Base-by-base conservation (phyloP, 2,888 invertebrate species). In the Leptopilina syphax region DNA sequence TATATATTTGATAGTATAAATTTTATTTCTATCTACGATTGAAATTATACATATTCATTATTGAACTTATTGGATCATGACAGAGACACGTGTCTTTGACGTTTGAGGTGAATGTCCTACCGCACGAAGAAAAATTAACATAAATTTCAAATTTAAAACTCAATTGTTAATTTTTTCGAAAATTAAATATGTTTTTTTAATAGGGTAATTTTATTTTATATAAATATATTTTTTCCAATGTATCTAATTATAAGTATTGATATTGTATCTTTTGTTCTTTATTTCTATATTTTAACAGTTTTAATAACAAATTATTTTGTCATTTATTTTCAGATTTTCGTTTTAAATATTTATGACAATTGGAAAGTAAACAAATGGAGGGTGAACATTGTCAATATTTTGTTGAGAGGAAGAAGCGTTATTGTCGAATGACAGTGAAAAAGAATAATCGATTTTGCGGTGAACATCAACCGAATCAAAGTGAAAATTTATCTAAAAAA, bases 361-460 rank as follows among this genome's bases (percentile, higher is more conserved):
- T 34, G 34, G 34, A 34, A 34, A 34, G 4, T 34, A 34, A 34
- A 34, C 3, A 60, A 44, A 79, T 78, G 79, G 76, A 67, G 5
- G 18, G n/a, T 12, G 76, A 77, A 8, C 87, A 88, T 68, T 92
- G 92, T 79, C 87, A 89, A 81, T 89, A 87, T 91, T 96, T 94
- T 89, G 95, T 96, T 0, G 87, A 93, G 57, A 93, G 96, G 44
- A 96, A 96, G 86, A 96, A 96, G 88, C 93, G 96, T 2, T 94
- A 94, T 83, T 96, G 96, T 88, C 95, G 96, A 84, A 96, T 96
- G 96, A 94, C 95, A 0, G 94, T 95, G 6, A 94, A 94, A 82
- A 93, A 94, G n/a, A 95, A 95, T 0, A 93, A 94, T 27, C 92
- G 93, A 81, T 96, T 94, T 89, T 96, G 96, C 88, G 96, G 96